A percentile compares a stretch with the other conserved stretches of the same genome.
These are phyloP conservation scores for Xanthorhoe designata DNA, from an alignment of 2,888 invertebrate genomes.

Conservation along the genomic window DNA sequence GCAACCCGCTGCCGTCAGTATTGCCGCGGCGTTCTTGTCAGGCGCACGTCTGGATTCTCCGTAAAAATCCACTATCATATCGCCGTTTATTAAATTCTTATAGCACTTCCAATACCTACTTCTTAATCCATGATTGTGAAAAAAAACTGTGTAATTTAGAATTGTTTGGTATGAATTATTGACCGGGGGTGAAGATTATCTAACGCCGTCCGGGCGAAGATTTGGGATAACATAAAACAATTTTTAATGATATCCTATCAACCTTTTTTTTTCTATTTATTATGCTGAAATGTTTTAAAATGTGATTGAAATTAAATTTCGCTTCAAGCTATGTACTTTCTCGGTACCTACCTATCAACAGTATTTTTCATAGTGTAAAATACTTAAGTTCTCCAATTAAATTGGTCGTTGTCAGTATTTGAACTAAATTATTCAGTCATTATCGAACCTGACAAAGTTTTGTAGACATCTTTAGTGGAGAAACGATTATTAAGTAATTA, in stretches of 20 bases:
- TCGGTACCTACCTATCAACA: too few relatives aligned
- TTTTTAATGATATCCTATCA: not conserved
- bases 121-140: not conserved
- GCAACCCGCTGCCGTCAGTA: conserved; percentile 49
- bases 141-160: not conserved
- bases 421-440: not conserved
- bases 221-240: conserved; percentile 1
- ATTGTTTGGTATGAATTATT: not conserved
- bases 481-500: not conserved
- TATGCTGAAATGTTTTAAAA: too few relatives aligned
- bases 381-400: too few relatives aligned
- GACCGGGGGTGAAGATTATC: not conserved
- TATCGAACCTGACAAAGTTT: not conserved
- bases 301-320: too few relatives aligned
- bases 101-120: conserved; percentile 1
- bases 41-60: conserved; percentile 51
- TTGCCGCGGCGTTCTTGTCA: conserved; percentile 58
- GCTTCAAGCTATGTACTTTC: too few relatives aligned
- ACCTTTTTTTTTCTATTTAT: not conserved
- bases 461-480: not conserved
- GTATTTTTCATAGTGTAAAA: too few relatives aligned
- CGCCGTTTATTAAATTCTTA: conserved; percentile 16
- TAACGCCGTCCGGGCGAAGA: not conserved
- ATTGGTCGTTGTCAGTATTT: not conserved
- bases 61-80: not conserved